Evolutionary conservation across 2,888 invertebrate genomes (phyloP).

Genomic region (Netelia melanura): DNA sequence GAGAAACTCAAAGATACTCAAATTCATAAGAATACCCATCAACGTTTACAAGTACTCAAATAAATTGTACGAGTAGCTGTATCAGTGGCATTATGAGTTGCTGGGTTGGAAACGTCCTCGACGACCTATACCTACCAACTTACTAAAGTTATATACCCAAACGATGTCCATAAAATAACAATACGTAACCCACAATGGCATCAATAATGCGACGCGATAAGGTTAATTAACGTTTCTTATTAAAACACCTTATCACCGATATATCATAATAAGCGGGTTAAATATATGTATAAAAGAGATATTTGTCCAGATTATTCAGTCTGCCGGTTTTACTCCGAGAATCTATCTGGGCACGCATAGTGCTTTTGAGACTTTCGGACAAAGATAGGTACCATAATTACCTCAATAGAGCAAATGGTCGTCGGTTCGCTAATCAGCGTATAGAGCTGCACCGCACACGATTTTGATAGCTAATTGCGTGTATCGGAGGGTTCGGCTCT

Average conservation of each 20-base stretch:
- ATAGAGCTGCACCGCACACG: conserved; percentile 51
- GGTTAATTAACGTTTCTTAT: background rate
- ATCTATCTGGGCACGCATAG: background rate
- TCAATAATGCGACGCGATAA: background rate
- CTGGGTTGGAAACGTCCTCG: too few relatives aligned
- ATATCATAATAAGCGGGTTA: conserved; percentile 14
- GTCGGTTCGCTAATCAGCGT: conserved; percentile 58
- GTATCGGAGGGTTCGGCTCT: conserved; percentile 67
- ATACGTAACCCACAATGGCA: too few relatives aligned
- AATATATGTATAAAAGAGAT: background rate
- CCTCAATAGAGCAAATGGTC: conserved; percentile 60
- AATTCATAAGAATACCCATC: too few relatives aligned
- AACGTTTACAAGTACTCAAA: too few relatives aligned
- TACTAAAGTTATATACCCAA: too few relatives aligned
- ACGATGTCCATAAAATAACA: too few relatives aligned
- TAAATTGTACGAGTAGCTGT: too few relatives aligned
- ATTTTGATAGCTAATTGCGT: conserved; percentile 69
- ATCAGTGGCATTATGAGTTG: too few relatives aligned
- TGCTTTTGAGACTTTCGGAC: conserved; percentile 18
- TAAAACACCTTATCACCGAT: background rate
- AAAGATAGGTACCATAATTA: conserved; percentile 57
- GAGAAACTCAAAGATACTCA: too few relatives aligned
- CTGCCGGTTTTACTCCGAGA: background rate
- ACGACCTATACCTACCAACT: too few relatives aligned
- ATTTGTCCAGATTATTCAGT: conserved; percentile 23